A percentile compares a stretch with the other conserved stretches of the same genome.
phyloP scores from a whole-genome alignment of 2,888 invertebrate genomes.

The Celastrina argiolus region DNA sequence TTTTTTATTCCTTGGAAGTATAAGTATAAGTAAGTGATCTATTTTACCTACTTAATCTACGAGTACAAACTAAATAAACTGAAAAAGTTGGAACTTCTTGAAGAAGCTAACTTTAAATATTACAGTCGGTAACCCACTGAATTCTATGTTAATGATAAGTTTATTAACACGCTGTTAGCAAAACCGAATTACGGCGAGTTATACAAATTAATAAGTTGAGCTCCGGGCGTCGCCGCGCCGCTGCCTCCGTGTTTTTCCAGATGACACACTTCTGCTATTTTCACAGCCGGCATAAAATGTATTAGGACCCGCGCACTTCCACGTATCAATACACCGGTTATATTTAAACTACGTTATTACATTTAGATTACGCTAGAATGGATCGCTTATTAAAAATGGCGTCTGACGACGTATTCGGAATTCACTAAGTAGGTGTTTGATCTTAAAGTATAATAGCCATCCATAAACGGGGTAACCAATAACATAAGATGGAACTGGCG shows the following conservation, averaged over 20 bases:
- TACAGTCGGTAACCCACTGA: too few relatives aligned
- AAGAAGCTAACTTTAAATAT: too few relatives aligned
- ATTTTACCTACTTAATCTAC: too few relatives aligned
- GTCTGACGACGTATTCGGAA: too few relatives aligned
- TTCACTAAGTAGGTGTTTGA: too few relatives aligned
- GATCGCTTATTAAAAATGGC: background rate
- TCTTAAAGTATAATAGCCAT: too few relatives aligned
- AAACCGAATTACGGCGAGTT: background rate
- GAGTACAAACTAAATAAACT: too few relatives aligned
- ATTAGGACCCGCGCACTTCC: background rate
- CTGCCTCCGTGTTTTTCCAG: constrained; percentile 12
- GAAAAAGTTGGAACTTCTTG: too few relatives aligned
- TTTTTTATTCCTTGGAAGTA: too few relatives aligned
- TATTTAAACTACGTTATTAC: background rate
- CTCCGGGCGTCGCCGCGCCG: constrained; percentile 3
- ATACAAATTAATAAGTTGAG: constrained; percentile 12
- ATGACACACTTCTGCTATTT: constrained; percentile 19
- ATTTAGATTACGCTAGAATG: background rate
- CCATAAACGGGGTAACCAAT: too few relatives aligned
- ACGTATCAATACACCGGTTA: background rate
- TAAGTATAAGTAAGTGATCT: too few relatives aligned
- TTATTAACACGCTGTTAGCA: background rate
- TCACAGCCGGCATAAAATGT: constrained; percentile 8
- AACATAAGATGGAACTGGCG: too few relatives aligned
- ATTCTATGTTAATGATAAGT: background rate